Evolutionary conservation across 2,113 vertebrate genomes (phyloP), one percentile per base, ranked within the genome.

Genomic region (Antidorcas marsupialis): DNA sequence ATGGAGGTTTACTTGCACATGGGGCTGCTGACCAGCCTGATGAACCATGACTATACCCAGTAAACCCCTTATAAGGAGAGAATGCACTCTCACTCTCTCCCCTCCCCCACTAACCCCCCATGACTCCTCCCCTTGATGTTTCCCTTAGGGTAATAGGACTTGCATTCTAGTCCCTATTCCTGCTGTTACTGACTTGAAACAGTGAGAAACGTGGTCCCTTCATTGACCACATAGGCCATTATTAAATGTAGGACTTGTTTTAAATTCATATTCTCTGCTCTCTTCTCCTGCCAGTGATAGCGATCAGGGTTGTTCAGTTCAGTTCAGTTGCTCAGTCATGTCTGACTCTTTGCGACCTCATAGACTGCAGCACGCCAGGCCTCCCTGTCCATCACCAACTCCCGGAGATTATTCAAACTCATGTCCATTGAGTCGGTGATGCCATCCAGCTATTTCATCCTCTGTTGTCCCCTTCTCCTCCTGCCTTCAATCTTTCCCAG

Each of bases 71-170:
- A 62, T 21, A 71, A 79, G 62, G 30, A 62, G 33, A 76, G 33
- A 21, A 6, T 5, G 25, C 13, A 19, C 52, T 17, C 53, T 47
- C 14, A 57, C 43, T 30, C 47, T 59, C 14, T 5, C 4, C 7
- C 5, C 16, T 10, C 7, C 5, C 16, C 27, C 0, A 0, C 7
- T 0, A 5, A n/a, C 64, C 11, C 2, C 36, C 5, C 28, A 6
- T 13, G 39, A 45, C 9, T 71, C 19, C 52, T 45, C 27, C 76
- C 23, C 23, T 23, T 17, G 13, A 16, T 28, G 27, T 50, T 17
- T 93, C 33, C 27, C 14, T 25, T 28, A 62, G 84, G 86, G 60
- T 82, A 83, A 52, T 19, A 59, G 33, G 23, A 50, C 39, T 27
- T 64, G 23, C 28, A 30, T 79, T 33, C 36, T 85, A 21, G 39